Base-by-base conservation (phyloP, 1,140 invertebrate genomes). In the Pentalonia nigronervosa region DNA sequence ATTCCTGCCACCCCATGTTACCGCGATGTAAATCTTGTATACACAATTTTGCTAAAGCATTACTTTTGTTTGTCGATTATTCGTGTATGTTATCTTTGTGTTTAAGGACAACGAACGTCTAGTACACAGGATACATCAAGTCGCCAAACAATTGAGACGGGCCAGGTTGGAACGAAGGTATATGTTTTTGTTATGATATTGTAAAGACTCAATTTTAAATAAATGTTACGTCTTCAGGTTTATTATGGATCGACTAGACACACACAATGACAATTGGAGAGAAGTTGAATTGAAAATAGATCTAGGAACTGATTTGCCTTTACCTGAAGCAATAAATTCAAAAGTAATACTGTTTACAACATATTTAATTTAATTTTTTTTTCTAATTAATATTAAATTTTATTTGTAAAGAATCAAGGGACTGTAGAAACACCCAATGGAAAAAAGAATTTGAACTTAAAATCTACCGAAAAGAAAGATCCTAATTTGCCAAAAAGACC, bases 401-500 rank as follows among this genome's bases (percentile, higher is more conserved):
- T 93, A 76, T 45, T 60, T 14, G n/a, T 84, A 53, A 60, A 88
- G 86, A 53, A 84, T 86, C 76, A 60, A 56, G 92, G 90, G 23
- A 81, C 81, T 36, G 36, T 36, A 36, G 92, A 90, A 21, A 91
- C 67, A 76, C 88, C 93, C 53, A 94, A 92, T 23, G 34, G 93
- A 90, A 90, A 89, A 50, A 83, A 81, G 47, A 47, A 94, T 96
- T 93, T 95, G 95, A 90, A 96, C 95, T 95, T 95, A 95, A 48
- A 93, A 95, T 21, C 96, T 96, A 94, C 81, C 3, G 94, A 94
- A n/a, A 96, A 96, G 95, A 96, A 95, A 94, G 97, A 97, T 96
- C 97, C 97, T 3, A 97, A 97, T 95, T 97, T 97, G 60, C 97
- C 97, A 11, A 98, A 98, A 94, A 96, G 97, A 94, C 97, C 97